Conservation (phyloP, 2,113 vertebrate species). For the Ia io region DNA sequence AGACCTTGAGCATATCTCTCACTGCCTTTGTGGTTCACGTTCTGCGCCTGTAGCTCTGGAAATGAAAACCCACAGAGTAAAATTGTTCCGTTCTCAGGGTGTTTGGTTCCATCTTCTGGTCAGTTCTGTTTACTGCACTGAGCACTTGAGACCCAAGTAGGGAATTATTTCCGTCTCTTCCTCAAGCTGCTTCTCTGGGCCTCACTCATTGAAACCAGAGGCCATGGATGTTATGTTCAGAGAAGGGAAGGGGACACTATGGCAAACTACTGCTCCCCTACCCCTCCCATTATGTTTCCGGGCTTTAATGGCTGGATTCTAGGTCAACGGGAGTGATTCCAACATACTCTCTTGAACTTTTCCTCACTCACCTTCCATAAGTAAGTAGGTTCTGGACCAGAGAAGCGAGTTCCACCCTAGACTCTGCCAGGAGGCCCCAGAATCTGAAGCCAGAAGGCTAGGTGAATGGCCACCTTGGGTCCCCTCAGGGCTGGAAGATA, state of each 20-base stretch:
- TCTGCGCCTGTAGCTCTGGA: neutral
- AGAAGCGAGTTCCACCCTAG: neutral
- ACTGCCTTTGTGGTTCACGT: neutral
- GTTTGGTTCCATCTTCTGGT: conserved; percentile 68
- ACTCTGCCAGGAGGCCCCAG: neutral
- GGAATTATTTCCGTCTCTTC: neutral
- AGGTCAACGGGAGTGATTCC: neutral
- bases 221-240: neutral
- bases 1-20: neutral
- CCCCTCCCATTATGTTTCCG: neutral
- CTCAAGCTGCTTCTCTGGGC: neutral
- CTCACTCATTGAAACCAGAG: neutral
- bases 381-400: neutral
- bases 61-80: neutral
- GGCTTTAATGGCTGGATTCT: neutral
- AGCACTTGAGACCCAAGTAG: neutral
- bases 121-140: neutral
- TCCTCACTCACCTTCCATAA: neutral
- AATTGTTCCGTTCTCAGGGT: neutral
- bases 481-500: neutral
- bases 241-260: neutral
- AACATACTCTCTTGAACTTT: neutral
- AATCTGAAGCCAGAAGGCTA: neutral
- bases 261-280: neutral
- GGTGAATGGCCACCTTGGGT: neutral